A percentile compares a stretch with the other conserved stretches of the same genome.
Evolutionary conservation across 2,888 invertebrate genomes (phyloP).

Genomic region (Smittia sp.): DNA sequence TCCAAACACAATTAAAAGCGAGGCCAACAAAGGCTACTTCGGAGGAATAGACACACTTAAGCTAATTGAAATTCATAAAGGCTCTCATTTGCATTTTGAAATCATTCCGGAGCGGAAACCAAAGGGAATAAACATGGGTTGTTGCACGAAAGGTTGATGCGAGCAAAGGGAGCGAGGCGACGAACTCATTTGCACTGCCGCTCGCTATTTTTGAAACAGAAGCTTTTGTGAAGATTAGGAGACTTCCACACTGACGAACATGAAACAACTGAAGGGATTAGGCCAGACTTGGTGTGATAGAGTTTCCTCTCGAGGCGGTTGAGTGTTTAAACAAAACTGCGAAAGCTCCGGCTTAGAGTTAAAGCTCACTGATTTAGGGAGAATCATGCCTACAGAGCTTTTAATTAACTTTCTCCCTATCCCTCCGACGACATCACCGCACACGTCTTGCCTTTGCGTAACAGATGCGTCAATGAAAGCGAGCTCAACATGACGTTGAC

Average conservation of each 20-base stretch:
- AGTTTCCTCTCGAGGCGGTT: no score
- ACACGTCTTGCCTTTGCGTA: no score
- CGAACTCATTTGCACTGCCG: background rate
- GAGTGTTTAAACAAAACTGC: no score
- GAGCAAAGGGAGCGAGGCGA: no score
- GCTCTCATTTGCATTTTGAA: conserved; percentile 14
- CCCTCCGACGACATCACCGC: no score
- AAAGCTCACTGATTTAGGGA: no score
- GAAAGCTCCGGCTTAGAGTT: no score
- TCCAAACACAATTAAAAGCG: background rate
- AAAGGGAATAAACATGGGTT: background rate
- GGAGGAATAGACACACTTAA: background rate
- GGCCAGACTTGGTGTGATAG: no score
- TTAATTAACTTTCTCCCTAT: no score
- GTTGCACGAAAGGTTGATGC: background rate
- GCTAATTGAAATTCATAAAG: conserved; percentile 16
- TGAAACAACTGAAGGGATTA: no score
- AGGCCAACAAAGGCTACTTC: background rate
- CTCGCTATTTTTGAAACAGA: background rate
- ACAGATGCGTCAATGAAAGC: background rate
- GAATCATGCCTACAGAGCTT: no score
- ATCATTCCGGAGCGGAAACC: conserved; percentile 6
- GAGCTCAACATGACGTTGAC: background rate
- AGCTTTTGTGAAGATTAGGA: background rate
- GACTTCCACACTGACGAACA: conserved; percentile 7